Percentiles rank a stretch among this genome's conserved stretches.
Evolutionary conservation across 2,113 vertebrate genomes (phyloP).

Genomic region (Coptodon bakossiorum): DNA sequence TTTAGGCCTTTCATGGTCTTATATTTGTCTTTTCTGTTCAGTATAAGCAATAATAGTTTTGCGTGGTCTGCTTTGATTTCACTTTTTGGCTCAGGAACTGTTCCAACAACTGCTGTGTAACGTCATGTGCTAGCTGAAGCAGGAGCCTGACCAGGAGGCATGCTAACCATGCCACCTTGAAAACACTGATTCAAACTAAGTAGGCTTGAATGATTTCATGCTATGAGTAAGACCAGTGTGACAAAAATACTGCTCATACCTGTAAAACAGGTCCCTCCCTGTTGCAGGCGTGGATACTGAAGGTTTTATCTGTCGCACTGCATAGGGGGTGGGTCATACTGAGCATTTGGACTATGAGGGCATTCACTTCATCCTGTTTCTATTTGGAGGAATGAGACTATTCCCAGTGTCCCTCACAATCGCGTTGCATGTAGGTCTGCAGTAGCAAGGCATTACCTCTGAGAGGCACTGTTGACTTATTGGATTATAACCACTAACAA

Average conservation of each 20-base stretch:
- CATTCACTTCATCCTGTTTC: neutral
- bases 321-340: neutral
- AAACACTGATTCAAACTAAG: neutral
- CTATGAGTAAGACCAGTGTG: neutral
- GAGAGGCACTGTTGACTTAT: conserved; percentile 12
- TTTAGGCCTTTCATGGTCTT: accelerated
- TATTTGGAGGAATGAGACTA: neutral
- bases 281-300: neutral
- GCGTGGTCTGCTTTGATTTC: neutral
- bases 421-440: neutral
- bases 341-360: neutral
- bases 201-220: neutral
- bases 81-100: neutral
- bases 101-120: accelerated
- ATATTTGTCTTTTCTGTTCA: accelerated
- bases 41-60: neutral
- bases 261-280: neutral
- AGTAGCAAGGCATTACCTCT: neutral
- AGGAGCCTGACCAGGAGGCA: neutral
- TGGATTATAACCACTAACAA: neutral
- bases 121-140: neutral
- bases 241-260: neutral
- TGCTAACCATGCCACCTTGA: neutral
- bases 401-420: neutral
- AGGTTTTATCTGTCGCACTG: neutral